These are phyloP conservation scores for Adelognathus sp. DNA, from an alignment of 2,888 invertebrate genomes.

Conservation along the genomic window DNA sequence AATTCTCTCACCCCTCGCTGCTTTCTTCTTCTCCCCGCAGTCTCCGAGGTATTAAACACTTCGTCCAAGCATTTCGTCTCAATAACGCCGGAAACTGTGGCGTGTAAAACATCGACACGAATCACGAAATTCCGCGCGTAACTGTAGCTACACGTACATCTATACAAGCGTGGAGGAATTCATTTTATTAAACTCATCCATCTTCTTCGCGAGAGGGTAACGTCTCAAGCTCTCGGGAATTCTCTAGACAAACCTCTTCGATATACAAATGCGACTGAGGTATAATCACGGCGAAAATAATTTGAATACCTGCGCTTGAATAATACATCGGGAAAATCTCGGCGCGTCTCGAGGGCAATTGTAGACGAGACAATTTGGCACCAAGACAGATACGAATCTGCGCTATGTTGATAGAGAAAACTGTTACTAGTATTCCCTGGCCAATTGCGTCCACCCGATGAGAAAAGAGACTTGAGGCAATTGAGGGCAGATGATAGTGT, in stretches of 20 bases:
- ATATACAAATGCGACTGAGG: slow-evolving; percentile 26
- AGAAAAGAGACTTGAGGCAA: no score
- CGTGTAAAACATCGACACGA: slow-evolving; percentile 20
- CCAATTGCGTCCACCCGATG: neutral
- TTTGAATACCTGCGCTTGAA: slow-evolving; percentile 40
- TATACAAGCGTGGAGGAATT: slow-evolving; percentile 46
- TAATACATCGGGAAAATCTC: neutral
- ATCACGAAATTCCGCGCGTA: slow-evolving; percentile 37
- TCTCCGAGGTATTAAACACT: neutral
- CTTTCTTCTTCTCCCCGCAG: neutral
- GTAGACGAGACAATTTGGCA: neutral
- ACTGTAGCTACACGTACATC: slow-evolving; percentile 32
- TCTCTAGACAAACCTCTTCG: slow-evolving; percentile 46
- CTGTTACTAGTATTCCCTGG: neutral
- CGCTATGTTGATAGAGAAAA: neutral
- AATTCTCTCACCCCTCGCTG: slow-evolving; percentile 20
- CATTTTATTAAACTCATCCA: slow-evolving; percentile 62
- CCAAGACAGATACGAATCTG: neutral
- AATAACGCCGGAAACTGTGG: neutral
- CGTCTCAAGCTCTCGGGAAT: slow-evolving; percentile 50
- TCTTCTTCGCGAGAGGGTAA: slow-evolving; percentile 51
- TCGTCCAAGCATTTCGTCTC: slow-evolving; percentile 3
- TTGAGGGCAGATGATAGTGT: no score
- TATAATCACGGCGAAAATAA: slow-evolving; percentile 43
- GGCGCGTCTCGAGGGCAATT: neutral